phyloP scores from a whole-genome alignment of 2,113 vertebrate species.

The Gopherus evgoodei region DNA sequence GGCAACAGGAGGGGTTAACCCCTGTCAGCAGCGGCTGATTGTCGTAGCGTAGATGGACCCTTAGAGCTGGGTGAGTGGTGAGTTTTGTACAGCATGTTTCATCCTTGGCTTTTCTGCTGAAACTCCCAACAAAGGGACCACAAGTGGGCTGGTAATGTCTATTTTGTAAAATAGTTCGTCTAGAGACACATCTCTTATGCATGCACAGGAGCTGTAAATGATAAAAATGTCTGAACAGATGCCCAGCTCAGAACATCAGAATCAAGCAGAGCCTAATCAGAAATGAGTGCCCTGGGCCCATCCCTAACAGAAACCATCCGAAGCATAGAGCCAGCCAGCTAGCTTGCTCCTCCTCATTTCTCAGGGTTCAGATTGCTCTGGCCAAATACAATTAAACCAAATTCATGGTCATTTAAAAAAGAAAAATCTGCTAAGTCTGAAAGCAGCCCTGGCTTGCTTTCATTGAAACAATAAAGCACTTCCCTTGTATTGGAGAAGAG shows the following conservation, averaged over 20 bases:
- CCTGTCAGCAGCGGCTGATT: not conserved
- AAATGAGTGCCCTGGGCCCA: not conserved
- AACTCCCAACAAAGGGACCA: not conserved
- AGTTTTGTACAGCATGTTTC: not conserved
- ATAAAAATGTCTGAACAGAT: not conserved
- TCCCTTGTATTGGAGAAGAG: not conserved
- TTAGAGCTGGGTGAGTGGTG: not conserved
- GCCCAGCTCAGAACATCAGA: not conserved
- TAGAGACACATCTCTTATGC: not conserved
- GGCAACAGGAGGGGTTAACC: not conserved
- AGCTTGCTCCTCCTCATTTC: not conserved
- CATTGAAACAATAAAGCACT: not conserved
- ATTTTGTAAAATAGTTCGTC: not conserved
- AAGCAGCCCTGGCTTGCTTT: not conserved
- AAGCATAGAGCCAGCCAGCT: not conserved
- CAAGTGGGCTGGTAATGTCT: not conserved
- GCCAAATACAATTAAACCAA: not conserved
- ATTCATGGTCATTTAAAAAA: not conserved
- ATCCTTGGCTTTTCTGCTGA: not conserved
- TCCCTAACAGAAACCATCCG: not conserved
- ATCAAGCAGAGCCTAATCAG: not conserved
- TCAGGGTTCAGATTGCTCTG: not conserved
- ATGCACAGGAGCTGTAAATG: not conserved
- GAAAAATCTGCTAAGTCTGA: not conserved
- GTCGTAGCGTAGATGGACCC: not conserved